Base-by-base conservation (phyloP, 2,888 invertebrate species). In the Bombylius discolor region DNA sequence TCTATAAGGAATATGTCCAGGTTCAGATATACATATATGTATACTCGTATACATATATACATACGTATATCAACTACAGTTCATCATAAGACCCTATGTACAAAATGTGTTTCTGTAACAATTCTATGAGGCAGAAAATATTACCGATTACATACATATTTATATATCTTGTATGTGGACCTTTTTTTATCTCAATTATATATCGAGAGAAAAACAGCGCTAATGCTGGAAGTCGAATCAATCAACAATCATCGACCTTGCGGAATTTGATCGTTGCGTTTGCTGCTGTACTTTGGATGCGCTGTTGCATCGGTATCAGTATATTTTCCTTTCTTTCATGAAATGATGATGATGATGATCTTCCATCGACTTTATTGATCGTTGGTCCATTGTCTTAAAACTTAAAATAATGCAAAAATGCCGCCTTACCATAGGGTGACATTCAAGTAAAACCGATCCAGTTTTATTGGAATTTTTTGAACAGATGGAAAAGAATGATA, bases 371-470 rank as follows among this genome's bases (percentile, higher is more conserved):
- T 52, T 52, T 54, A 51, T 50, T 48, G 45, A 56, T 56, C 52
- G 54, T 56, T 32, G 48, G 56, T 48, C 57, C 55, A 58, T 56
- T 58, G 57, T 60, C 54, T 60, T 53, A 53, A 60, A 62, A 58
- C 60, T 62, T 61, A 60, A 63, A 63, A 61, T 61, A 62, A 64
- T 64, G 62, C 63, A 64, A 63, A 64, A 64, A 64, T 64, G 62
- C 60, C 61, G 63, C 60, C 60, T 63, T 60, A 58, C 59, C 59
- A 54, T 49, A 54, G 54, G 54, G 54, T 54, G 54, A 54, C 54
- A 54, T 54, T 54, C 49, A 54, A 54, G 54, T 45, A 42, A 42
- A 42, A 42, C 11, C 39, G 39, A 42, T 42, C 9, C 11, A 42
- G 39, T 42, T 42, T 42, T 42, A 11, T 42, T 42, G 39, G 39